Evolutionary conservation across 2,888 invertebrate species (phyloP).

Genomic region (Sialis fuliginosa): DNA sequence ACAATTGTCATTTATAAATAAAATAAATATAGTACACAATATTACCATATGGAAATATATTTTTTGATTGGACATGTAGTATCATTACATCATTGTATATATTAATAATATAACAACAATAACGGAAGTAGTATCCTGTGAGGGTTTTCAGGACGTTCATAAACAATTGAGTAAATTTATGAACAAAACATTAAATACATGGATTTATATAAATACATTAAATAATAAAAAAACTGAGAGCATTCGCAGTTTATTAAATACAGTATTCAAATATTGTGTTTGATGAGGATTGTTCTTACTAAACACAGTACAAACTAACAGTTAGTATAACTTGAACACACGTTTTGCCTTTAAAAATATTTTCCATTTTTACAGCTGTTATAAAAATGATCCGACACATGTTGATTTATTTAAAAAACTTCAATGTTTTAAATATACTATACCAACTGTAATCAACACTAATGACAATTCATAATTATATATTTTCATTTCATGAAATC

Average conservation of each 20-base stretch:
- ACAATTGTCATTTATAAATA: constrained; percentile 20
- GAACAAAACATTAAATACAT: constrained; percentile 10
- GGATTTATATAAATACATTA: not conserved
- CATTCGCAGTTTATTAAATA: too few species aligned
- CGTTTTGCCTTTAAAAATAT: not conserved
- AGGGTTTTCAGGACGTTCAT: not conserved
- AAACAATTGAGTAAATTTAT: constrained; percentile 4
- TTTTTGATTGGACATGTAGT: constrained; percentile 20
- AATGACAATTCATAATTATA: too few species aligned
- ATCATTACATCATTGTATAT: constrained; percentile 2
- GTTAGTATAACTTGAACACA: not conserved
- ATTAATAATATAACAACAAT: constrained; percentile 2
- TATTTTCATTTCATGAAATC: too few species aligned
- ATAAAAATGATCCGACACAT: not conserved
- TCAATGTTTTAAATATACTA: not conserved
- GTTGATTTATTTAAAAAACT: not conserved
- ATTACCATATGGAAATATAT: constrained; percentile 20
- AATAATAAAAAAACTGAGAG: not conserved
- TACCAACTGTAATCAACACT: too few species aligned
- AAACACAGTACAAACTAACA: not conserved
- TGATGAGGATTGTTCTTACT: too few species aligned
- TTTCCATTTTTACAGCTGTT: not conserved
- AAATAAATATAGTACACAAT: constrained; percentile 10
- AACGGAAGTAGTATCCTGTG: not conserved
- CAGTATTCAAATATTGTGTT: too few species aligned